These are phyloP conservation scores for Progne subis DNA, from an alignment of 2,113 vertebrate genomes.

Conservation along the genomic window DNA sequence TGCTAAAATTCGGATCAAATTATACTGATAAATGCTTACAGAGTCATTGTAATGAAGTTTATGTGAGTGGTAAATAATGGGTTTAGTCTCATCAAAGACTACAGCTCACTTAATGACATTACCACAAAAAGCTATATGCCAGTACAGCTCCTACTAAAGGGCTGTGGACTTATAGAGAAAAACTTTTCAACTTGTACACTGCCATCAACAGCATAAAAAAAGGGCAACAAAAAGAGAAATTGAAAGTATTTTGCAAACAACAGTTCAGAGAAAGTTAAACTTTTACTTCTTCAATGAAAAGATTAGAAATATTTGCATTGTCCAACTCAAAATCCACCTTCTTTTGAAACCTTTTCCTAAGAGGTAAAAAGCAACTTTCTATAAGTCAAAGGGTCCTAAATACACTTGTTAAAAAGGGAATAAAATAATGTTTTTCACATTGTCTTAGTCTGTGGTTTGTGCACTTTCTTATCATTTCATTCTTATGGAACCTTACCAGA, in stretches of 20 bases:
- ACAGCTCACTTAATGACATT: not conserved
- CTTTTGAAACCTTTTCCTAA: not conserved
- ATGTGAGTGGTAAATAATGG: not conserved
- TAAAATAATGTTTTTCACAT: not conserved
- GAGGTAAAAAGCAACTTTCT: not conserved
- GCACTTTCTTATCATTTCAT: not conserved
- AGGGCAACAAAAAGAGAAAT: not conserved
- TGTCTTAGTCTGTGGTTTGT: not conserved
- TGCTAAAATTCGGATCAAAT: not conserved
- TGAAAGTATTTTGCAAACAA: not conserved
- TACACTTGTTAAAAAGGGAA: not conserved
- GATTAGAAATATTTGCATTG: not conserved
- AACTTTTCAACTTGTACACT: not conserved
- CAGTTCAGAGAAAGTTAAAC: not conserved
- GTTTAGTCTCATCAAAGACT: not conserved
- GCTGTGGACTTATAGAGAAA: not conserved
- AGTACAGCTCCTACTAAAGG: not conserved
- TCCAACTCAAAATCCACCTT: not conserved
- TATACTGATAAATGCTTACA: not conserved
- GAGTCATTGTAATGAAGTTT: not conserved
- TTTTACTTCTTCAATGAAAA: not conserved
- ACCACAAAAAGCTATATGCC: not conserved
- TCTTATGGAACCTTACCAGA: slow-evolving; percentile 74
- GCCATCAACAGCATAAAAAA: not conserved
- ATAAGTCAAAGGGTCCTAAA: not conserved